Percentiles rank a stretch among this genome's conserved stretches.
phyloP scores from a whole-genome alignment of 2,113 vertebrate genomes.

The Rhineura floridana region DNA sequence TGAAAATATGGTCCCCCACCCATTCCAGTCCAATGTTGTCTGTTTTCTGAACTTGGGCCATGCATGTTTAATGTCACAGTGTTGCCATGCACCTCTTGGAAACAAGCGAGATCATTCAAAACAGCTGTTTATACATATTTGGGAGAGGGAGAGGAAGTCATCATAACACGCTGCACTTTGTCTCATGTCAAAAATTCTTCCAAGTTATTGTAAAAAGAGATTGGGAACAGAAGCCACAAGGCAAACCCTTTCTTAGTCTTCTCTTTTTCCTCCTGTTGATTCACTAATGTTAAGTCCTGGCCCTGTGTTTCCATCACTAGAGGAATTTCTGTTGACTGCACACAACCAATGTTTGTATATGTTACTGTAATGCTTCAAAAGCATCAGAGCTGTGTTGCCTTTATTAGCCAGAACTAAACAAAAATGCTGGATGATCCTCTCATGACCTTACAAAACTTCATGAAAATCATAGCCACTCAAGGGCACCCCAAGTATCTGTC shows the following conservation, averaged over 20 bases:
- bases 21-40: slow-evolving; percentile 25
- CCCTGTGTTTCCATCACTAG: slow-evolving; percentile 35
- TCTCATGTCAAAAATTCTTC: slow-evolving; percentile 70
- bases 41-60: slow-evolving; percentile 17
- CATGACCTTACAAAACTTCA: slow-evolving; percentile 29
- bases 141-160: slow-evolving; percentile 48
- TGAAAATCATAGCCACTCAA: slow-evolving; percentile 34
- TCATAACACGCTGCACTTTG: slow-evolving; percentile 52
- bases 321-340: slow-evolving; percentile 52
- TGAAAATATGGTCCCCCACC: slow-evolving; percentile 2
- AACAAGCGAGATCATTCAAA: slow-evolving; percentile 53
- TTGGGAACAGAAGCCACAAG: slow-evolving; percentile 56
- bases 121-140: slow-evolving; percentile 64
- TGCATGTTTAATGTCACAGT: slow-evolving; percentile 57
- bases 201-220: slow-evolving; percentile 58
- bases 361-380: slow-evolving; percentile 46
- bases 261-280: slow-evolving; percentile 50
- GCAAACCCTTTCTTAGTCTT: slow-evolving; percentile 48
- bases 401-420: slow-evolving; percentile 25
- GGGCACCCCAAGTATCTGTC: slow-evolving; percentile 20
- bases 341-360: slow-evolving; percentile 41
- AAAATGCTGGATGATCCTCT: slow-evolving; percentile 42
- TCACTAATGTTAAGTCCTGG: slow-evolving; percentile 46
- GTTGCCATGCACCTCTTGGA: slow-evolving; percentile 46
- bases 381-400: slow-evolving; percentile 6